Base-by-base conservation (phyloP, 2,888 invertebrate genomes). In the Campoplex nolae region DNA sequence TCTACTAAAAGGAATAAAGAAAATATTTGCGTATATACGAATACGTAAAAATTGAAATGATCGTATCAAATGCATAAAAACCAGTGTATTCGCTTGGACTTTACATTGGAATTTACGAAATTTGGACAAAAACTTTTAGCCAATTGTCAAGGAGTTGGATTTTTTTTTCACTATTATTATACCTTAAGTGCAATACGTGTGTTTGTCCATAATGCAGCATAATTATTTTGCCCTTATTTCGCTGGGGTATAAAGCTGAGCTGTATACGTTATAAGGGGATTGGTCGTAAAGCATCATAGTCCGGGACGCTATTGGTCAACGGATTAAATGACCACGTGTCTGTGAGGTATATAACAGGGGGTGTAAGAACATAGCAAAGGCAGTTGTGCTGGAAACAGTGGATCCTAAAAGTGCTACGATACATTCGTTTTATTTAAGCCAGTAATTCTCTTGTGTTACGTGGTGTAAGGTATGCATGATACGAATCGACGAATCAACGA, bases 281-380 rank as follows among this genome's bases (percentile, higher is more conserved):
- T 93, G 93, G 93, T 82, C 84, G 87, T 68, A 87, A 48, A 51
- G 80, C 77, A 83, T 88, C 90, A 90, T 90, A 89, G 89, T 88
- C 76, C 51, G 68, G 82, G 58, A 86, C 85, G 86, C 89, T 83
- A 94, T 94, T 94, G 94, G 94, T 89, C 90, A 88, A 85, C 92
- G 92, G 92, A 93, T 93, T 93, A 94, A 89, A 90, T 92, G 92
- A 94, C 94, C 94, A 94, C 93, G 94, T 94, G 94, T 93, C 92
- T 89, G 90, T 90, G 91, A 88, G 91, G 93, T 94, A 94, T 94
- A 94, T 94, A 94, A 94, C 91, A 88, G 90, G 91, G 92, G 92
- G 91, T 92, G 92, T 91, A 91, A 90, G 91, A 92, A 90, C 89
- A 91, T 91, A 91, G 89, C 91, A 92, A 91, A 93, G 91, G 92